Evolutionary conservation across 2,797 vertebrate genomes (phyloP), one percentile per base, ranked within the genome.

Genomic region (Pangasius djambal): DNA sequence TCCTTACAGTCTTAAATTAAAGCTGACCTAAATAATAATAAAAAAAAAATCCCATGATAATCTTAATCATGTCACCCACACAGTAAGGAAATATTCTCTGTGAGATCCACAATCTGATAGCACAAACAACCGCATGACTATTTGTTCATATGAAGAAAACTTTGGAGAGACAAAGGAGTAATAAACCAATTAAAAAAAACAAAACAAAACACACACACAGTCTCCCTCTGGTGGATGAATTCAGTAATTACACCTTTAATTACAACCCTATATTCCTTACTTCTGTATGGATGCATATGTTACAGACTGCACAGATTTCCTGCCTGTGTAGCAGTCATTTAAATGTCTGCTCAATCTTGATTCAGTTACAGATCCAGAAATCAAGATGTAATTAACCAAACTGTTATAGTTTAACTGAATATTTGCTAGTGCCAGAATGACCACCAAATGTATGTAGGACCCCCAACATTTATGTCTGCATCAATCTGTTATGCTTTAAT

Each of bases 171-270:
- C 61, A 67, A 83, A 83, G 59, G 22, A 65, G 6, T 4, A 48
- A 48, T 61, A 31, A 84, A 6, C 61, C 8, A 48, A 67, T 65
- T 67, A 6, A 0, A 44, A 44, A 40, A 31, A n/a, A 65, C 4
- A 40, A 40, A 40, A 40, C 4, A 40, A 5, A 40, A 61, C 31
- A 0, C 20, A 7, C 55, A 18, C 44, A 65, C 18, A 15, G 50
- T 48, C 83, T 67, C 40, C 88, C 34, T 77, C 88, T 89, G 15
- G 84, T 86, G 88, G 74, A 6, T 25, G 1, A 20, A 37, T 16
- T 13, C 2, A 34, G 28, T 18, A 48, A 37, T 50, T 48, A 72
- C 88, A 85, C 20, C 5, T 20, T 57, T 3, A 44, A 20, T 77
- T 77, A 44, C 28, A 31, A 13, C 6, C 6, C 15, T 2, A 20